Evolutionary conservation across 2,113 vertebrate genomes (phyloP), one percentile per base, ranked within the genome.

Genomic region (Hippocampus comes): DNA sequence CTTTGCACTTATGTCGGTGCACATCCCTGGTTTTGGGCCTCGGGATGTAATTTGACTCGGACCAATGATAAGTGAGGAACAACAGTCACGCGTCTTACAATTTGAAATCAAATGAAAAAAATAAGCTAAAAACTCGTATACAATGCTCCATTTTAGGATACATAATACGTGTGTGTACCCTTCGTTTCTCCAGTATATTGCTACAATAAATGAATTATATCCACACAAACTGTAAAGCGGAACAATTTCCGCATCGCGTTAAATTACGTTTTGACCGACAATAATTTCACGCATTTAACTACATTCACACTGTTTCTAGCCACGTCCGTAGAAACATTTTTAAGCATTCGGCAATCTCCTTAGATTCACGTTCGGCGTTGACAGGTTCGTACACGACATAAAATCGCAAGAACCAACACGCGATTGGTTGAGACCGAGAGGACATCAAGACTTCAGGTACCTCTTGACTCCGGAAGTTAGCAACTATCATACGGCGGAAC

Each of bases 401-500:
- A 6, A 61, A 6, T 0, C 21, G n/a, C 34, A 1, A 49, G 18
- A 4, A 1, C 30, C 4, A 14, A 42, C n/a, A 20, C 12, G 14
- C 21, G 12, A 48, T 63, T 72, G 59, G 53, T 34, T 71, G 69
- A 49, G n/a, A 74, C 23, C 15, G 43, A 12, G 10, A 9, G 23
- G 51, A 43, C 41, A 55, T 38, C 9, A 0, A 59, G 0, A 43
- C 41, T 49, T 38, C 11, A 0, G 63, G 0, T 3, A 78, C 72
- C 81, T 80, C 77, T 77, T 67, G 67, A 59, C 67, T 43, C 5
- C 63, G 1, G 59, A 74, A 80, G 57, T 80, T 30, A 38, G 10
- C 5, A 18, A 38, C 2, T 0, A 11, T 25, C 68, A 9, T 21
- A 5, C 12, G 17, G 59, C 5, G 6, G 27, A 34, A 20, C 25